A percentile compares a stretch with the other conserved stretches of the same genome.
These are phyloP conservation scores for Catharus ustulatus DNA, from an alignment of 2,797 vertebrate genomes.

Conservation along the genomic window DNA sequence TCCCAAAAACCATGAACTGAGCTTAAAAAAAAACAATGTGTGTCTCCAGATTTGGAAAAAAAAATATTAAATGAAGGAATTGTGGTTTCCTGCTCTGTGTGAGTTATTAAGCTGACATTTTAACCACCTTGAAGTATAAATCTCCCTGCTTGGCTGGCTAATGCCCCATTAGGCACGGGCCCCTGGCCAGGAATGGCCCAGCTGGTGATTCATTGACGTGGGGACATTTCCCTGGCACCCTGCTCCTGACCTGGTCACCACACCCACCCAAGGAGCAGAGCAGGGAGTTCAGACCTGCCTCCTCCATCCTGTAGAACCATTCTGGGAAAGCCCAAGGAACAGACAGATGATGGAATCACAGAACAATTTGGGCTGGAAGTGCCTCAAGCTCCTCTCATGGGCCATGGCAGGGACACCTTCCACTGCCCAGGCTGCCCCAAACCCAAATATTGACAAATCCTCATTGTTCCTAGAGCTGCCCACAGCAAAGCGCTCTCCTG, in stretches of 20 bases:
- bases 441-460: accelerated
- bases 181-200: neutral
- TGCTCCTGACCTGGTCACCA: neutral
- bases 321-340: neutral
- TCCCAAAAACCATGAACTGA: too few species aligned
- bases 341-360: neutral
- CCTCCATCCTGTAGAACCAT: accelerated
- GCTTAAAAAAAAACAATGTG: neutral
- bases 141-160: neutral
- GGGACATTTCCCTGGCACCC: neutral
- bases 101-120: constrained; percentile 1
- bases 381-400: too few species aligned
- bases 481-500: neutral
- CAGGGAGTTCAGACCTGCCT: accelerated
- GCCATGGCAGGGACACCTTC: neutral
- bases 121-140: neutral
- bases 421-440: neutral
- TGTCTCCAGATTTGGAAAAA: neutral
- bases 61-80: neutral
- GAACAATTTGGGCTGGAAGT: neutral
- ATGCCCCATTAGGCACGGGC: neutral
- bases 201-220: constrained; percentile 31
- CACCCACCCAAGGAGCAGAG: neutral
- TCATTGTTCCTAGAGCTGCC: neutral
- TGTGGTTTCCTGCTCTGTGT: neutral